Percentiles rank a stretch among this genome's conserved stretches.
phyloP scores from a whole-genome alignment of 2,113 vertebrate species.

The Osmerus eperlanus region DNA sequence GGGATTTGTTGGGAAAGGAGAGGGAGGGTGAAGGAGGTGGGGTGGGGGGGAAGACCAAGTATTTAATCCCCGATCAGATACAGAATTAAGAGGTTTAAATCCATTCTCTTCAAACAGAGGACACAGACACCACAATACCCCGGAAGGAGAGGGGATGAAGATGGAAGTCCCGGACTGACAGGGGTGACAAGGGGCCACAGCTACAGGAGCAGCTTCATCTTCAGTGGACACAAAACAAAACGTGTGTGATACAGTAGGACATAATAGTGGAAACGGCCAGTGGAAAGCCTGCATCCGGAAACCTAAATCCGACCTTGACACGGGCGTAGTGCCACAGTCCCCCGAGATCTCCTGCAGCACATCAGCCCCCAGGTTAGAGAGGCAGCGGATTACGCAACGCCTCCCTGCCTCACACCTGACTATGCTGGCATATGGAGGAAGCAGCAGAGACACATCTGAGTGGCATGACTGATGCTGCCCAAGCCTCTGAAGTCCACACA shows the following conservation, averaged over 20 bases:
- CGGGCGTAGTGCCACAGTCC: slow-evolving; percentile 5
- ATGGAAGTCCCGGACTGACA: not conserved
- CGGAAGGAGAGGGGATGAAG: not conserved
- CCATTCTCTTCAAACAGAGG: slow-evolving; percentile 18
- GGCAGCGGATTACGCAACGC: slow-evolving; percentile 52
- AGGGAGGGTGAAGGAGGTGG: slow-evolving; percentile 3
- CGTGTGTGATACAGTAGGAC: too few relatives aligned
- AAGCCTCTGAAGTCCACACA: not conserved
- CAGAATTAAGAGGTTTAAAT: slow-evolving; percentile 13
- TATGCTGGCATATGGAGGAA: slow-evolving; percentile 8
- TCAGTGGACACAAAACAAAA: too few relatives aligned
- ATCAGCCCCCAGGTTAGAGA: slow-evolving; percentile 32
- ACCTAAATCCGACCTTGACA: slow-evolving; percentile 49
- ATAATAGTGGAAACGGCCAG: too few relatives aligned
- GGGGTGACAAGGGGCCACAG: not conserved
- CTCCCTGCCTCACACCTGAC: slow-evolving; percentile 49
- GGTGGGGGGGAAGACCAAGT: slow-evolving; percentile 13
- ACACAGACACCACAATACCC: not conserved
- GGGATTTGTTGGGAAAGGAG: slow-evolving; percentile 16
- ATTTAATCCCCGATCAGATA: slow-evolving; percentile 49
- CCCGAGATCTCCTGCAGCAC: slow-evolving; percentile 31
- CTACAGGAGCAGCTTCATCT: not conserved
- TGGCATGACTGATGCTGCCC: not conserved
- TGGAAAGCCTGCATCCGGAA: too few relatives aligned
- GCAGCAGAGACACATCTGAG: not conserved